These are phyloP conservation scores for Drosophila pullipes DNA, from an alignment of 2,888 invertebrate genomes.

Conservation along the genomic window DNA sequence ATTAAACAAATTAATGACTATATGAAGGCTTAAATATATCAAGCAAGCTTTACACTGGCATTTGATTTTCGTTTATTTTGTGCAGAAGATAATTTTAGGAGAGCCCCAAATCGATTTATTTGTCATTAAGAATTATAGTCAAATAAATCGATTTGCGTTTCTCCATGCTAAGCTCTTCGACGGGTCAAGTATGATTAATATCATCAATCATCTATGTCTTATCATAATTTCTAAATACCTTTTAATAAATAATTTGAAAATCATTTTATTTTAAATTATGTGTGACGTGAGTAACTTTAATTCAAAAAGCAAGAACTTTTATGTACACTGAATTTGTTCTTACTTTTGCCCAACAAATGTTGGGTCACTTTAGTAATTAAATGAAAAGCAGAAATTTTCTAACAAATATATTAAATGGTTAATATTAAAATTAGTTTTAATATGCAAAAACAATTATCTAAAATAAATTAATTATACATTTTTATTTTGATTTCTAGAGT, in stretches of 20 bases:
- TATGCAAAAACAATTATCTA: background rate
- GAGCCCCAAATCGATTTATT: background rate
- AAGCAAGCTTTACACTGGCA: background rate
- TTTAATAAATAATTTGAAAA: background rate
- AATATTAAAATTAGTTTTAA: background rate
- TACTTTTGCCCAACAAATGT: background rate
- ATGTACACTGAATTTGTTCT: background rate
- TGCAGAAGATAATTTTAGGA: background rate
- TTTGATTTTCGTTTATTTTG: background rate
- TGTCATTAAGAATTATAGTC: background rate
- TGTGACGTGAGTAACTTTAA: background rate
- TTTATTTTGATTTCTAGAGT: background rate
- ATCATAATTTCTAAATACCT: background rate
- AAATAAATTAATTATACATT: background rate
- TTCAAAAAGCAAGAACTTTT: background rate
- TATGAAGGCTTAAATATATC: background rate
- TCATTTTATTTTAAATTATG: background rate
- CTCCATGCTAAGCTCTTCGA: too few species aligned
- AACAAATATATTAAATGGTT: background rate
- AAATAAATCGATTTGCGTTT: too few species aligned
- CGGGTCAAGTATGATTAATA: background rate
- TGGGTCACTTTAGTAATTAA: background rate
- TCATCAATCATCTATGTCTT: background rate
- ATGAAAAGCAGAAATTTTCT: background rate
- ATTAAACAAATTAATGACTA: conserved; percentile 37